Percentiles rank a stretch among this genome's conserved stretches.
These are phyloP conservation scores for Tor tambroides DNA, from an alignment of 2,113 vertebrate species.

Conservation along the genomic window DNA sequence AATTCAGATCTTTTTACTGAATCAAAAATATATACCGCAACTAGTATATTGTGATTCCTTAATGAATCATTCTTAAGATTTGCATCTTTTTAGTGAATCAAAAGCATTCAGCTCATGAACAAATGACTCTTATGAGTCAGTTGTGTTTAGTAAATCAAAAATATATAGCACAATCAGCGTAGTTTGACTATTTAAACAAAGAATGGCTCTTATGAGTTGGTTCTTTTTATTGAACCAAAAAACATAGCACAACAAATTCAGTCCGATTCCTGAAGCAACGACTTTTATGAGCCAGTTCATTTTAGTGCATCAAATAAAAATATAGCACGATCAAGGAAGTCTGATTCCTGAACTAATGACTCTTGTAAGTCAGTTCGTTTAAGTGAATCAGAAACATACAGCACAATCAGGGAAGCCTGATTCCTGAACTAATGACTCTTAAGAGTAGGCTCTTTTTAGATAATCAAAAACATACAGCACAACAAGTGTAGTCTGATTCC, in stretches of 20 bases:
- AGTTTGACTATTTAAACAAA: not conserved
- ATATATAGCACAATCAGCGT: not conserved
- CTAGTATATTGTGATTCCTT: too few relatives aligned
- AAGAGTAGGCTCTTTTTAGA: not conserved
- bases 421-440: not conserved
- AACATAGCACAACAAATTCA: not conserved
- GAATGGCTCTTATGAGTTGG: not conserved
- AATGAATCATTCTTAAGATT: not conserved
- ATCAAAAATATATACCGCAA: too few relatives aligned
- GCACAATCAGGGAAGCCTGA: not conserved
- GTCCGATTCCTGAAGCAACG: not conserved
- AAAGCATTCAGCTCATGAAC: not conserved
- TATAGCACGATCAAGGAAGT: too few relatives aligned
- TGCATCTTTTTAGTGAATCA: not conserved
- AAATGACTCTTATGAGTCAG: not conserved
- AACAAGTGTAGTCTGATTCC: not conserved
- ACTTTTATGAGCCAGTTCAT: not conserved
- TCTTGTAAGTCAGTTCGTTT: not conserved
- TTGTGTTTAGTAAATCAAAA: not conserved
- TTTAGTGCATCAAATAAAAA: not conserved
- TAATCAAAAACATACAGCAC: not conserved
- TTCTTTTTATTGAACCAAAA: not conserved
- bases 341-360: not conserved
- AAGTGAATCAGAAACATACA: not conserved
- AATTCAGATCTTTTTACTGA: too few relatives aligned